These are phyloP conservation scores for Agelastica alni DNA, from an alignment of 2,888 invertebrate species.

Conservation along the genomic window DNA sequence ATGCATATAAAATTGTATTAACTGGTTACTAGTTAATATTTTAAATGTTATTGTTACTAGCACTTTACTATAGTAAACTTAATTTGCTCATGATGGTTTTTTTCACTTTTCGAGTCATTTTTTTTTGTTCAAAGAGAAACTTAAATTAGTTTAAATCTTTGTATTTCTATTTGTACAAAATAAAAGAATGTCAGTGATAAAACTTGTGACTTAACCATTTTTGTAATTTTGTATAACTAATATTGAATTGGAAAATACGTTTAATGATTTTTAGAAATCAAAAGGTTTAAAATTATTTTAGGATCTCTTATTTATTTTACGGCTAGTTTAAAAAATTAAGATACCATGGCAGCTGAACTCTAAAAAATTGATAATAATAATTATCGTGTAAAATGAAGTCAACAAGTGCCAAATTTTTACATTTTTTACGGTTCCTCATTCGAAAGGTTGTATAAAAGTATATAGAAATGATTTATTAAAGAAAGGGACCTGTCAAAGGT, in stretches of 20 bases:
- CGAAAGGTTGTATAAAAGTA: too few relatives aligned
- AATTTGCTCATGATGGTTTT: not conserved
- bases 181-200: not conserved
- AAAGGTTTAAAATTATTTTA: constrained; percentile 6
- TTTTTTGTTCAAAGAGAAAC: not conserved
- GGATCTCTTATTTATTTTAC: not conserved
- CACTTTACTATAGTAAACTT: not conserved
- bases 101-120: constrained; percentile 1
- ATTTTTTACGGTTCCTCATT: not conserved
- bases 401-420: constrained; percentile 6
- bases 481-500: too few relatives aligned
- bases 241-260: too few relatives aligned
- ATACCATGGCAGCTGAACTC: constrained; percentile 9
- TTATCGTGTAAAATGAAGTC: not conserved
- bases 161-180: not conserved
- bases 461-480: too few relatives aligned
- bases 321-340: constrained; percentile 8
- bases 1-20: not conserved
- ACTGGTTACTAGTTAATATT: not conserved
- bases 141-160: not conserved
- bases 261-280: not conserved
- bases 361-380: not conserved
- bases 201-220: not conserved
- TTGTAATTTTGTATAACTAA: not conserved
- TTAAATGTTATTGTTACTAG: not conserved